Conservation (phyloP, 2,113 vertebrate genomes). For the Forbesichthys agassizii region DNA sequence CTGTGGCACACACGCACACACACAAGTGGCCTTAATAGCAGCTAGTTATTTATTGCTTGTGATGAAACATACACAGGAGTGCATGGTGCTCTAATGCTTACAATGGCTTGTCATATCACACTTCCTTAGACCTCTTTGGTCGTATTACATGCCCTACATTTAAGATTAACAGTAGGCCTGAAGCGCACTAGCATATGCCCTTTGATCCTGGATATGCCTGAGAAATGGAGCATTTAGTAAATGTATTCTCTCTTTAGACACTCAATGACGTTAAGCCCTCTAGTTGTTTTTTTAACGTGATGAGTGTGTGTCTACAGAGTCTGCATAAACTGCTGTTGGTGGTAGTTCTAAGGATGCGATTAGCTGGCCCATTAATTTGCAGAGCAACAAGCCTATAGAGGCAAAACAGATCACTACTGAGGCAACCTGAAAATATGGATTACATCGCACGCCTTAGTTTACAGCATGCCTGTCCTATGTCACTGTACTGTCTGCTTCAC, state of each 20-base stretch:
- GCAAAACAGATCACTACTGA: slow-evolving; percentile 1
- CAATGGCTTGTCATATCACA: background rate
- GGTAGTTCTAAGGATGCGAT: slow-evolving; percentile 6
- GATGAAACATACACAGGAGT: no score
- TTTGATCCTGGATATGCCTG: background rate
- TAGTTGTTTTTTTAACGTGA: no score
- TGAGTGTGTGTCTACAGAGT: background rate
- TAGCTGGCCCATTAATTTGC: slow-evolving; percentile 26
- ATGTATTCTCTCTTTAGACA: background rate
- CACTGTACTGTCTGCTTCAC: background rate
- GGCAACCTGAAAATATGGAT: background rate
- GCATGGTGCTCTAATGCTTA: no score
- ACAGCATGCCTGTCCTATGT: background rate
- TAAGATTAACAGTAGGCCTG: background rate
- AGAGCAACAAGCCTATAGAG: slow-evolving; percentile 3
- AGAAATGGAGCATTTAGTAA: background rate
- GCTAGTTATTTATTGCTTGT: no score
- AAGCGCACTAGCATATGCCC: background rate
- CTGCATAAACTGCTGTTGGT: slow-evolving; percentile 3
- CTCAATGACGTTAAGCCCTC: background rate
- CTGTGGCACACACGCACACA: background rate
- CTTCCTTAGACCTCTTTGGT: background rate
- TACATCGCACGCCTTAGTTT: background rate
- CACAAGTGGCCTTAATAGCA: background rate
- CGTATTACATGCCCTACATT: background rate